Evolutionary conservation across 2,113 vertebrate species (phyloP).

Genomic region (Cryptotis parvus): DNA sequence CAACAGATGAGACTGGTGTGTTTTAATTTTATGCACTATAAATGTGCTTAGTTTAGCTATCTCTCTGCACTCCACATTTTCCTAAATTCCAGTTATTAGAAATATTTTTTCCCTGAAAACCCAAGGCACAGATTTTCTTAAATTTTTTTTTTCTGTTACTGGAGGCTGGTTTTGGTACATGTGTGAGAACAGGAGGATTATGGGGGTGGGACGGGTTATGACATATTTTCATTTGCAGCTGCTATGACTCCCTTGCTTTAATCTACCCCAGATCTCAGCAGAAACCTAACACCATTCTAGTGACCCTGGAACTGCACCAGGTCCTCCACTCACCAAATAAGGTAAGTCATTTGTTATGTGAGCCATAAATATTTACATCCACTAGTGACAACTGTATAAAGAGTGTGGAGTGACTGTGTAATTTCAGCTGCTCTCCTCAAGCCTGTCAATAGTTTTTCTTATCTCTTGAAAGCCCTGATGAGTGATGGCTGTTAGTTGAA

Average conservation of each 20-base stretch:
- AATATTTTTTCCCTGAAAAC: conserved; percentile 40
- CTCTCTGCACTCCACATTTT: conserved; percentile 44
- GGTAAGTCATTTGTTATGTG: conserved; percentile 79
- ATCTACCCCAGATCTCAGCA: conserved; percentile 68
- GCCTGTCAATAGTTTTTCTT: conserved; percentile 69
- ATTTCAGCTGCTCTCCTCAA: conserved; percentile 77
- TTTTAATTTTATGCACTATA: conserved; percentile 70
- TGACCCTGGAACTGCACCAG: conserved; percentile 76
- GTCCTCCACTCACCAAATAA: conserved; percentile 77
- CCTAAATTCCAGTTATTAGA: conserved; percentile 26
- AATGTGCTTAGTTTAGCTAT: conserved; percentile 40
- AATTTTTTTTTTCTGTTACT: conserved; percentile 27
- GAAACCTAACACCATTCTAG: conserved; percentile 69
- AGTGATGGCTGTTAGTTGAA: conserved; percentile 62
- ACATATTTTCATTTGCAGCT: conserved; percentile 77
- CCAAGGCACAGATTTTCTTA: conserved; percentile 56
- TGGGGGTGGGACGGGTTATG: conserved; percentile 56
- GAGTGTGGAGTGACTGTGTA: conserved; percentile 70
- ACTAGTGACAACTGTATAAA: conserved; percentile 78
- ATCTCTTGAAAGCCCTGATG: conserved; percentile 71
- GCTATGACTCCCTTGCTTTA: conserved; percentile 46
- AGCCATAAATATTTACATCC: conserved; percentile 83
- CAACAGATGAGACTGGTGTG: conserved; percentile 66
- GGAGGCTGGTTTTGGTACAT: conserved; percentile 8
- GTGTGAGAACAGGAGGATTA: conserved; percentile 60